Percentiles rank a stretch among this genome's conserved stretches.
phyloP scores from a whole-genome alignment of 2,113 vertebrate species.

The Galbula dea region DNA sequence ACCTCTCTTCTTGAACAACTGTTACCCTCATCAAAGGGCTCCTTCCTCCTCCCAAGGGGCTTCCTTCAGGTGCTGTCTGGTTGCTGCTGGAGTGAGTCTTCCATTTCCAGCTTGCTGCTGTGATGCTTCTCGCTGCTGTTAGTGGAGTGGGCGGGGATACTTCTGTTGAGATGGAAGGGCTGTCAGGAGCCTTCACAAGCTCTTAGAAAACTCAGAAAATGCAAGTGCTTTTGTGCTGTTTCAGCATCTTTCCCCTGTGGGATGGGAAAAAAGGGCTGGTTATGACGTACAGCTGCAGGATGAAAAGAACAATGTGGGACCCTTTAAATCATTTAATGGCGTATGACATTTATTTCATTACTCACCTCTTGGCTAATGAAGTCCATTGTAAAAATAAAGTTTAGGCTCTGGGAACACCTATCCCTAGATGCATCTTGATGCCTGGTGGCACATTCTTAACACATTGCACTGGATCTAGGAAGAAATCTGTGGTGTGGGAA shows the following conservation, averaged over 20 bases:
- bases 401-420: neutral
- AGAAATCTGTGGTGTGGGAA: constrained; percentile 14
- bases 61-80: neutral
- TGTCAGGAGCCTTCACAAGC: neutral
- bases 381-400: neutral
- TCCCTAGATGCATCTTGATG: neutral
- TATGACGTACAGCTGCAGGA: neutral
- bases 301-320: constrained; percentile 29
- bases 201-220: neutral
- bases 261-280: neutral
- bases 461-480: neutral
- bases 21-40: neutral
- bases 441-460: neutral
- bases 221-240: neutral
- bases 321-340: neutral
- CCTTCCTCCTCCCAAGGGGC: neutral
- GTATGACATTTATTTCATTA: neutral
- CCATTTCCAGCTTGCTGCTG: neutral
- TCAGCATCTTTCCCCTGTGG: neutral
- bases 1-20: neutral
- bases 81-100: neutral
- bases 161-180: neutral
- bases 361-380: neutral
- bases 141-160: accelerated
- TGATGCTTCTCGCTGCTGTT: neutral